These are phyloP conservation scores for Ctenopoma kingsleyae DNA, from an alignment of 2,797 vertebrate species.

Conservation along the genomic window DNA sequence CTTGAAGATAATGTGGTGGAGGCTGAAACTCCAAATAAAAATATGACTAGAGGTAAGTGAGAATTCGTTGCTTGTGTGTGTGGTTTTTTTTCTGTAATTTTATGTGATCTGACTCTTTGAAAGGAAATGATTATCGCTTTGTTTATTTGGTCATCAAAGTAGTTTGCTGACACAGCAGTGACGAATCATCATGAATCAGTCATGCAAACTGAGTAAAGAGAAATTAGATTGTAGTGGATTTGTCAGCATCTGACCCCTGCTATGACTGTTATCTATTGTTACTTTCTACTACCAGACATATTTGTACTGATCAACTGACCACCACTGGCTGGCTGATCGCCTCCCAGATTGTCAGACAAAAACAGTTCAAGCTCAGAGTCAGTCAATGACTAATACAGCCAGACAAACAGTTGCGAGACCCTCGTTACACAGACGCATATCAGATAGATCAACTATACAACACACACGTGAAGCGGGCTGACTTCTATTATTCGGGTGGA, in stretches of 20 bases:
- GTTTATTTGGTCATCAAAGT: conserved; percentile 11
- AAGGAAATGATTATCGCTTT: conserved; percentile 21
- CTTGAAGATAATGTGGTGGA: background rate
- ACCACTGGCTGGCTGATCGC: background rate
- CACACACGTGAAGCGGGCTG: conserved; percentile 39
- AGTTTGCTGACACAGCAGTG: conserved; percentile 29
- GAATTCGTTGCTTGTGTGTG: background rate
- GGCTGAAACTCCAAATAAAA: background rate
- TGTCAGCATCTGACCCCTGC: conserved; percentile 17
- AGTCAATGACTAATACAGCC: conserved; percentile 45
- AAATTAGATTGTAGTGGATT: conserved; percentile 4
- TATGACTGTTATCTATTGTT: conserved; percentile 9
- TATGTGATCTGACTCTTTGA: background rate
- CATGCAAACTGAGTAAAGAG: background rate
- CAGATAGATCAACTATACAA: conserved; percentile 50
- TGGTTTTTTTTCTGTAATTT: too few relatives aligned
- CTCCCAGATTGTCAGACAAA: conserved; percentile 19
- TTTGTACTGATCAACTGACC: conserved; percentile 10
- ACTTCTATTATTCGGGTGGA: conserved; percentile 19
- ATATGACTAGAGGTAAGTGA: background rate
- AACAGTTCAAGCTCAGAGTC: conserved; percentile 19
- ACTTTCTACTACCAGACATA: background rate
- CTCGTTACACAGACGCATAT: conserved; percentile 18
- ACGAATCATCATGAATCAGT: conserved; percentile 36
- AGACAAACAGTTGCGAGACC: conserved; percentile 8